Conservation (phyloP, 2,113 vertebrate species). For the Collichthys lucidus region DNA sequence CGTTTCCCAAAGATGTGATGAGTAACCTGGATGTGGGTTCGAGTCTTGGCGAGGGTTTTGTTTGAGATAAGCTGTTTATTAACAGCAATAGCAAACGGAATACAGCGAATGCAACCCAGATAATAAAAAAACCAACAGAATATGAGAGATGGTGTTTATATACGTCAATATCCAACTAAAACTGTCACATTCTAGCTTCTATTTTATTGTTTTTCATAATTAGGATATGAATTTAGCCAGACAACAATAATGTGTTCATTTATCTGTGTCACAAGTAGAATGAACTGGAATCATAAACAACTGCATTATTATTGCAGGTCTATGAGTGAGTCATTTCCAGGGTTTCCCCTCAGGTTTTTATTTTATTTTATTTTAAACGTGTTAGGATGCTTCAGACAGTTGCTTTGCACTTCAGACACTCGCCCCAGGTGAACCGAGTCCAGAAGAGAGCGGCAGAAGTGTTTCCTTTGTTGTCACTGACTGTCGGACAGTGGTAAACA, state of each 20-base stretch:
- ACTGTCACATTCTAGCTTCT: not conserved
- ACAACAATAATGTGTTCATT: not conserved
- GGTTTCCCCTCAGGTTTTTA: not conserved
- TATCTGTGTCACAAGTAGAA: not conserved
- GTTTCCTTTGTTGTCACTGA: not conserved
- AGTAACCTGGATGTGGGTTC: not conserved
- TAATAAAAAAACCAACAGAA: not conserved
- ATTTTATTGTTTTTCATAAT: slow-evolving; percentile 37
- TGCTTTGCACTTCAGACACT: not conserved
- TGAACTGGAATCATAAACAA: slow-evolving; percentile 18
- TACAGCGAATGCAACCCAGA: not conserved
- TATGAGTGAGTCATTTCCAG: not conserved
- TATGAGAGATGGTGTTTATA: slow-evolving; percentile 4
- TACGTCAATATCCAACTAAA: not conserved
- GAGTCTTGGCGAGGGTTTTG: slow-evolving; percentile 24
- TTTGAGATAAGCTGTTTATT: slow-evolving; percentile 29
- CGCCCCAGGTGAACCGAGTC: not conserved
- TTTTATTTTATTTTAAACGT: not conserved
- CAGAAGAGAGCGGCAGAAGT: not conserved
- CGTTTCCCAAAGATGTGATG: not conserved
- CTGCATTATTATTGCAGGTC: not conserved
- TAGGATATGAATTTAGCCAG: slow-evolving; percentile 11
- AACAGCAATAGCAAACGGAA: slow-evolving; percentile 16
- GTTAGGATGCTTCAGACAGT: not conserved
- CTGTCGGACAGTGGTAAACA: not conserved